Conservation (phyloP, 2,113 vertebrate genomes). For the Halichoeres trimaculatus region DNA sequence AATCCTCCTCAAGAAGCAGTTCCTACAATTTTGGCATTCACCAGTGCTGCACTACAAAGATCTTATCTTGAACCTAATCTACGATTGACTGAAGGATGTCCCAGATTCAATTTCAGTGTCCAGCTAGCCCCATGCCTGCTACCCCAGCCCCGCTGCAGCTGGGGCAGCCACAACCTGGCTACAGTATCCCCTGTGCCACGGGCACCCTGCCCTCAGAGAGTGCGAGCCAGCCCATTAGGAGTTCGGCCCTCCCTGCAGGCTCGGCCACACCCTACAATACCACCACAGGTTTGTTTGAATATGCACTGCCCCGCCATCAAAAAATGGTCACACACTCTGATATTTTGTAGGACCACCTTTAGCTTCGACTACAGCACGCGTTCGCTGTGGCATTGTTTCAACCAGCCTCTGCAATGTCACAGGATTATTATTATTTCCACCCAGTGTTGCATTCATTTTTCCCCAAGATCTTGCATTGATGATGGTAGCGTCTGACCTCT, state of each 20-base stretch:
- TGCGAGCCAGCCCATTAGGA: conserved; percentile 94
- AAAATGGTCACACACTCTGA: too few species aligned
- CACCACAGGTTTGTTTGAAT: conserved; percentile 86
- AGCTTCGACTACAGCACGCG: too few species aligned
- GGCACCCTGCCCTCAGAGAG: conserved; percentile 93
- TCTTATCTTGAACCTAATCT: conserved; percentile 48
- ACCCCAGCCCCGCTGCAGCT: conserved; percentile 80
- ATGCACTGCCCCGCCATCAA: too few species aligned
- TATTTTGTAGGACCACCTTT: too few species aligned
- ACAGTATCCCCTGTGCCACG: conserved; percentile 91
- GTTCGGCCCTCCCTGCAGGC: conserved; percentile 92
- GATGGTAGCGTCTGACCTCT: too few species aligned
- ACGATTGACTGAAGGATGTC: conserved; percentile 84
- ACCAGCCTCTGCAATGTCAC: too few species aligned
- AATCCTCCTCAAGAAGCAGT: conserved; percentile 46
- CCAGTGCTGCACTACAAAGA: conserved; percentile 50
- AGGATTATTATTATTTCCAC: too few species aligned
- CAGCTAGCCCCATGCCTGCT: conserved; percentile 86
- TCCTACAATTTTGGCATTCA: conserved; percentile 36
- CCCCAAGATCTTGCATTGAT: too few species aligned
- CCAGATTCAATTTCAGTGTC: conserved; percentile 93
- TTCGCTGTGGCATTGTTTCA: too few species aligned
- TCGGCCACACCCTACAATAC: conserved; percentile 91
- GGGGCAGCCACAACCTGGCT: conserved; percentile 87
- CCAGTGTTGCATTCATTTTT: too few species aligned